A percentile compares a stretch with the other conserved stretches of the same genome.
Conservation (phyloP, 2,888 invertebrate genomes). For the Octonoba sinensis region DNA sequence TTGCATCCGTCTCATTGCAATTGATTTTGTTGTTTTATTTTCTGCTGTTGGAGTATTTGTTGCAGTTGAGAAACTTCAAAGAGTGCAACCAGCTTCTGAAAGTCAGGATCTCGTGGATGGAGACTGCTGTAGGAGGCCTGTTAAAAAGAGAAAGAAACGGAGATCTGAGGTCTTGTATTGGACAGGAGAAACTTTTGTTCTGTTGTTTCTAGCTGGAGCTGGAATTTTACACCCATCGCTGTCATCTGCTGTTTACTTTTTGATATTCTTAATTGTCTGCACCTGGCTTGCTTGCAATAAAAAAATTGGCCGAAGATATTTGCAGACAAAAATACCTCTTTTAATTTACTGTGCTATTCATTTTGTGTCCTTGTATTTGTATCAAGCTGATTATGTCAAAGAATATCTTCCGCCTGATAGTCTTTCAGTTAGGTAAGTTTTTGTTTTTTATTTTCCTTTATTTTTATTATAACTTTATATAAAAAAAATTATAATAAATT, state of each 20-base stretch:
- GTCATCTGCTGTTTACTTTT: slow-evolving; percentile 86
- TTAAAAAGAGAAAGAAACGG: slow-evolving; percentile 48
- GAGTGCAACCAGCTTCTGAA: background rate
- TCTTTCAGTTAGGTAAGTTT: slow-evolving; percentile 81
- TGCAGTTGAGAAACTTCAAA: slow-evolving; percentile 67
- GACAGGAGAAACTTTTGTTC: slow-evolving; percentile 65
- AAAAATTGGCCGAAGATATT: slow-evolving; percentile 83
- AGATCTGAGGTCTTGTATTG: slow-evolving; percentile 58
- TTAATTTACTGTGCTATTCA: slow-evolving; percentile 82
- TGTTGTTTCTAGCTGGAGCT: slow-evolving; percentile 76
- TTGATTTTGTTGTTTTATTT: slow-evolving; percentile 78
- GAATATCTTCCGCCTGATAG: slow-evolving; percentile 79
- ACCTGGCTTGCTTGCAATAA: slow-evolving; percentile 90
- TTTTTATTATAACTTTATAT: too few species aligned
- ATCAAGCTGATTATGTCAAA: slow-evolving; percentile 88
- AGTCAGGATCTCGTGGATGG: slow-evolving; percentile 31
- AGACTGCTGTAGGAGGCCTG: slow-evolving; percentile 24
- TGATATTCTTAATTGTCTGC: slow-evolving; percentile 85
- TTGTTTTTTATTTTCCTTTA: background rate
- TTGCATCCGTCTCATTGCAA: slow-evolving; percentile 81
- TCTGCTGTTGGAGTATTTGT: slow-evolving; percentile 70
- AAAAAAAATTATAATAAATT: too few species aligned
- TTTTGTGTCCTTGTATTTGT: slow-evolving; percentile 80
- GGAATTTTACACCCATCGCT: slow-evolving; percentile 86
- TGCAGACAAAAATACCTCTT: slow-evolving; percentile 71